Evolutionary conservation across 2,113 vertebrate species (phyloP).

Genomic region (Furnarius figulus): DNA sequence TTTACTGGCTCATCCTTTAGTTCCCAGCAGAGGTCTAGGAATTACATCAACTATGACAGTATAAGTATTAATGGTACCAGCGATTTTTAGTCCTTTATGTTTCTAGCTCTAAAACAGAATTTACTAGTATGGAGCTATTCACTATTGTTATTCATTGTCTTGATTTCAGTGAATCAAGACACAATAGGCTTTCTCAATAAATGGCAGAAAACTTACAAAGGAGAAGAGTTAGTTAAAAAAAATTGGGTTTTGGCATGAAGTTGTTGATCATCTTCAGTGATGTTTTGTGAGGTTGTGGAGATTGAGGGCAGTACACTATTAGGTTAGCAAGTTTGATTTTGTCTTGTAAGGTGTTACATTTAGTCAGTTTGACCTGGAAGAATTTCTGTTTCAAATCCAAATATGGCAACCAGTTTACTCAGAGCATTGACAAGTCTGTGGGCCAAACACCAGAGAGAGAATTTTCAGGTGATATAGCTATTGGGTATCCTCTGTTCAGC

Average conservation of each 20-base stretch:
- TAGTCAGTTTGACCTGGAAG: not conserved
- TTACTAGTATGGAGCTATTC: not conserved
- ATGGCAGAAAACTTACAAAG: not conserved
- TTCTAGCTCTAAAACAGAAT: not conserved
- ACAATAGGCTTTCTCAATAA: not conserved
- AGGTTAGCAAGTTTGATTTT: not conserved
- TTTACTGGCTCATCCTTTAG: not conserved
- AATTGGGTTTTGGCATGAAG: not conserved
- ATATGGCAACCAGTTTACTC: not conserved
- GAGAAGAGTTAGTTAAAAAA: not conserved
- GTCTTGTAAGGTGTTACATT: not conserved
- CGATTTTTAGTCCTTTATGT: not conserved
- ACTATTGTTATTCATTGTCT: not conserved
- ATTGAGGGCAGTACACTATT: not conserved
- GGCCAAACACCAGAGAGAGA: not conserved
- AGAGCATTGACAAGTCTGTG: not conserved
- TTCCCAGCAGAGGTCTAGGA: not conserved
- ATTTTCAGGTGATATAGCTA: not conserved
- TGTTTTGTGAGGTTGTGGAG: not conserved
- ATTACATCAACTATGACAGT: not conserved
- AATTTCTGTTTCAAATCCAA: not conserved
- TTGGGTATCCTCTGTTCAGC: not conserved
- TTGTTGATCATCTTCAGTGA: not conserved
- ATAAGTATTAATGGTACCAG: not conserved
- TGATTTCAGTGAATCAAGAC: not conserved